Conservation (phyloP, 37 sponge, comb jelly and placozoan genomes). For the Crambe crambe region DNA sequence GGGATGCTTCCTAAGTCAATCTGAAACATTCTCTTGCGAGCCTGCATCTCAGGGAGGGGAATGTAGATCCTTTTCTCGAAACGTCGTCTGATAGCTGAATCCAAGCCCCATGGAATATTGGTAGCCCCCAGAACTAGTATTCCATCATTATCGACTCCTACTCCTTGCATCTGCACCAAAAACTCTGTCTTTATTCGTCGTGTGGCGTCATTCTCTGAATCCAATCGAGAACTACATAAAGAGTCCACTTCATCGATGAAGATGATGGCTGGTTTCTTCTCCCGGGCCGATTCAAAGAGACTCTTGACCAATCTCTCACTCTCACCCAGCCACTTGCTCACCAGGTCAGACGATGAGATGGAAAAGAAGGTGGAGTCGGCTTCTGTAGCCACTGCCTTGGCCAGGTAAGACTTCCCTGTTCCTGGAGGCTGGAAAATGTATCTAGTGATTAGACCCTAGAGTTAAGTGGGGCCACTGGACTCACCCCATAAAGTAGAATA, state of each 20-base stretch:
- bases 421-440: conserved; percentile 98
- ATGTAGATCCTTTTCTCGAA: conserved; percentile 99
- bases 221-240: conserved; percentile 86
- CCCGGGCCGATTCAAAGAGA: conserved; percentile 92
- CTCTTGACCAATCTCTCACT: conserved; percentile 95
- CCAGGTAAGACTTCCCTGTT: conserved; percentile 97
- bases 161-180: conserved; percentile 99
- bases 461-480: conserved; percentile 2
- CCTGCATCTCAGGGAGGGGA: conserved; percentile 90
- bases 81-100: conserved; percentile 93
- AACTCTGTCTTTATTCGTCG: conserved; percentile 98
- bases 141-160: conserved; percentile 94
- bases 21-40: conserved; percentile 89
- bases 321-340: conserved; percentile 98
- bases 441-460: too few species aligned
- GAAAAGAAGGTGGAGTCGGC: conserved; percentile 99
- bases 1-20: conserved; percentile 88
- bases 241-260: conserved; percentile 99
- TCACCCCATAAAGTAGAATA: conserved; percentile 97
- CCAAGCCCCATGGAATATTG: conserved; percentile 96
- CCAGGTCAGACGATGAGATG: conserved; percentile 92
- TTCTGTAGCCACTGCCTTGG: conserved; percentile 99
- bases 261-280: conserved; percentile 93
- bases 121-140: conserved; percentile 97
- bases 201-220: conserved; percentile 91